phyloP scores from a whole-genome alignment of 2,797 vertebrate species.

The Hoplostethus mediterraneus region DNA sequence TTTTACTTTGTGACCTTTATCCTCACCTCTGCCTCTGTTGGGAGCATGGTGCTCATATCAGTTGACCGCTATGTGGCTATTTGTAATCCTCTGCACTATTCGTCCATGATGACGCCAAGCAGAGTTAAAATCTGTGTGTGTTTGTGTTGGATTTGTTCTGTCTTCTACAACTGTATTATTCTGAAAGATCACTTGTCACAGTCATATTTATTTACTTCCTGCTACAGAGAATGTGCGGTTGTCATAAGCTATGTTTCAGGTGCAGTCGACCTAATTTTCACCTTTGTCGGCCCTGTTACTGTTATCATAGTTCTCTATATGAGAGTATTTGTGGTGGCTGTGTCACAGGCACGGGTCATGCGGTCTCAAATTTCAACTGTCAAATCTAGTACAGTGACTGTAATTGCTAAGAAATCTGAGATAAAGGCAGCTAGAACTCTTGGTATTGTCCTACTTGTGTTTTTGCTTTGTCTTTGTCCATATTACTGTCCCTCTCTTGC shows the following conservation, averaged over 20 bases:
- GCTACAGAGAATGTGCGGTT: neutral
- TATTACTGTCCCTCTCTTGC: constrained; percentile 20
- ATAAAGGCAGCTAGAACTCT: too few relatives aligned
- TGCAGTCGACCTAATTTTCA: constrained; percentile 36
- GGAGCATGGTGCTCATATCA: constrained; percentile 75
- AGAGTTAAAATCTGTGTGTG: constrained; percentile 40
- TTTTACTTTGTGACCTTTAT: constrained; percentile 64
- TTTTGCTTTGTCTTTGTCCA: neutral
- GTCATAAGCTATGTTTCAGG: constrained; percentile 2
- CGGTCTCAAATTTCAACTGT: too few relatives aligned
- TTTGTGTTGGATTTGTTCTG: constrained; percentile 43
- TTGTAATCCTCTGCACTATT: constrained; percentile 45
- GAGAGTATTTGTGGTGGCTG: too few relatives aligned
- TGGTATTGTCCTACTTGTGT: too few relatives aligned
- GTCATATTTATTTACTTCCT: neutral
- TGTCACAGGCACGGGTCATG: too few relatives aligned
- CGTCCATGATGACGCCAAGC: constrained; percentile 29
- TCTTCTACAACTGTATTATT: constrained; percentile 13
- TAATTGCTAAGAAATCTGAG: too few relatives aligned
- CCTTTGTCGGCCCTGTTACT: constrained; percentile 46
- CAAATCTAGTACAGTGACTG: too few relatives aligned
- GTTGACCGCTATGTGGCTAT: constrained; percentile 75
- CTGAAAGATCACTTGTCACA: neutral
- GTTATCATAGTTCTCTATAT: constrained; percentile 53
- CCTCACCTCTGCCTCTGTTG: constrained; percentile 76